phyloP scores from a whole-genome alignment of 1,140 invertebrate species.

The Pinna nobilis region DNA sequence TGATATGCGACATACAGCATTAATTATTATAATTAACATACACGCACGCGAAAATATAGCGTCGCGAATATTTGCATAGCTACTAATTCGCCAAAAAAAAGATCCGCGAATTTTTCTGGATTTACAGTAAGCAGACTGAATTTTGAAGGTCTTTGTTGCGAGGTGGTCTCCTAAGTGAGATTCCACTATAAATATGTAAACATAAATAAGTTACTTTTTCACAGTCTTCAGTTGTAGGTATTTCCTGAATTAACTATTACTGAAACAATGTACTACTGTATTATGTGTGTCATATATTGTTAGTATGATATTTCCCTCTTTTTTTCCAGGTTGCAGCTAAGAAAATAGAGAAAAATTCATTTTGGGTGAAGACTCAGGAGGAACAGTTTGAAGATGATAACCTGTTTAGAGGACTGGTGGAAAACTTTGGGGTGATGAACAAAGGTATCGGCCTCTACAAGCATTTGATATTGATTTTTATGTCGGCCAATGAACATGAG shows the following conservation, averaged over 20 bases:
- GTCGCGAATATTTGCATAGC: no score
- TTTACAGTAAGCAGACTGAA: no score
- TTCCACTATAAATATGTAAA: not conserved
- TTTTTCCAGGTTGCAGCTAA: conserved; percentile 85
- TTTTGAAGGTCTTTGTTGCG: no score
- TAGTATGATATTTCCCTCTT: conserved; percentile 5
- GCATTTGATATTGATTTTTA: not conserved
- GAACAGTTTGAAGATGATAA: conserved; percentile 89
- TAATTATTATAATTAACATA: not conserved
- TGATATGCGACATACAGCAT: no score
- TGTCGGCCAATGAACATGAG: not conserved
- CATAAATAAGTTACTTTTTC: not conserved
- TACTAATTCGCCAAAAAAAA: no score
- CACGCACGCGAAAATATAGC: no score
- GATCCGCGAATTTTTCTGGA: no score
- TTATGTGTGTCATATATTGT: not conserved
- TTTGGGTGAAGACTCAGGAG: conserved; percentile 96
- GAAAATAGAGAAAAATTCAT: conserved; percentile 94
- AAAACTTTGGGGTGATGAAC: conserved; percentile 80
- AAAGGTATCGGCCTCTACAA: conserved; percentile 3
- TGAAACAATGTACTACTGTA: not conserved
- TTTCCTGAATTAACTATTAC: not conserved
- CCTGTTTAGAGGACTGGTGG: conserved; percentile 87
- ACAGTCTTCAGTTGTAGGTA: no score
- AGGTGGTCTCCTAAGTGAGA: no score